Base-by-base conservation (phyloP, 2,888 invertebrate genomes). In the Limnephilus marmoratus region DNA sequence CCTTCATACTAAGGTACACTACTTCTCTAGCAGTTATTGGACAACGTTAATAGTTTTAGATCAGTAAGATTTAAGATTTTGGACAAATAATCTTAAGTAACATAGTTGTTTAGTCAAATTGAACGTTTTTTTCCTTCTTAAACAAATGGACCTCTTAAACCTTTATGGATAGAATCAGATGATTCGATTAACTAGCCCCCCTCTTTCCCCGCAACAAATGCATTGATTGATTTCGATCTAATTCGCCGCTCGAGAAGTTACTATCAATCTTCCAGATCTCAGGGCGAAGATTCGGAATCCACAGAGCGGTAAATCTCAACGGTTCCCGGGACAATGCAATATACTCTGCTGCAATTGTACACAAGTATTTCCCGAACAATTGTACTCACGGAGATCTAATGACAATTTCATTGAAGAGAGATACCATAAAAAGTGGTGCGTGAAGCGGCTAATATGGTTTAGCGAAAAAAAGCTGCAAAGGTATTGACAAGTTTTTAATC, bases 261-360 rank as follows among this genome's bases (percentile, higher is more conserved):
- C 68, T 68, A 87, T 87, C 87, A 34, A 45, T 86, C 86, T 91
- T 83, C 45, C 31, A 81, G 34, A 85, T 90, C 83, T 90, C 12
- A 37, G 34, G n/a, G 87, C 81, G 81, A 87, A 91, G 90, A 90
- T 81, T 37, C 18, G 91, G 89, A 91, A 91, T 87, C 91, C 93
- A 90, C 93, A 93, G 91, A 90, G 93, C 91, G 93, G 91, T 81
- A 93, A 91, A 93, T 90, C 81, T 93, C 93, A 93, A 93, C 93
- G 93, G 91, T 90, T 68, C 90, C 82, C 89, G 81, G 45, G 85
- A 91, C 91, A 91, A 91, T 86, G 81, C 41, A 81, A 2, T 53
- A 15, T 91, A 91, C 37, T 86, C 34, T 7, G 86, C 45, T 29
- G 87, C 90, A 83, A 83, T 83, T 34, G 83, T 90, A 53, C 81